Conservation (phyloP, 2,888 invertebrate genomes). For the Drosophila acutilabella region DNA sequence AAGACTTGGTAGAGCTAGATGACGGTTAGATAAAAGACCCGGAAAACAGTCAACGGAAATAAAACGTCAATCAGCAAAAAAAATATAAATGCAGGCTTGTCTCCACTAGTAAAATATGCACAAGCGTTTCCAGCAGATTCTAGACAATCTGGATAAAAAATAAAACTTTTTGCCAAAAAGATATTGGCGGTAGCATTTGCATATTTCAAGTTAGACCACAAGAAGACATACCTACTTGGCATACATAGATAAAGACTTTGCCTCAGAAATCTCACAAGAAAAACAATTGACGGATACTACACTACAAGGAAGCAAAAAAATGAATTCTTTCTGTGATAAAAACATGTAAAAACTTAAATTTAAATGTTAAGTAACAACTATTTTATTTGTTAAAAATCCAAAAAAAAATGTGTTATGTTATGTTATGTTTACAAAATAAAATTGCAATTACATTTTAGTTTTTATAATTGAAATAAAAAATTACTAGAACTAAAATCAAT, state of each 20-base stretch:
- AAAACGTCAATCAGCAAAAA: conserved; percentile 8
- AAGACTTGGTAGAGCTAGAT: not conserved
- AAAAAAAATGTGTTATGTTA: too few relatives aligned
- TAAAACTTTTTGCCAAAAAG: conserved; percentile 1
- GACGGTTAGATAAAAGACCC: conserved; percentile 10
- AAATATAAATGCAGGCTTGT: not conserved
- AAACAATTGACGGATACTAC: conserved; percentile 18
- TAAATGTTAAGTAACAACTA: too few relatives aligned
- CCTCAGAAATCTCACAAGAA: not conserved
- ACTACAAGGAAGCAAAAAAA: not conserved
- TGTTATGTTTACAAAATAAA: too few relatives aligned
- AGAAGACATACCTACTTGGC: conserved; percentile 4
- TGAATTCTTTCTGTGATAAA: too few relatives aligned
- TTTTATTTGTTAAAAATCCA: too few relatives aligned
- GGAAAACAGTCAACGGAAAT: conserved; percentile 15
- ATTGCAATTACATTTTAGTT: too few relatives aligned
- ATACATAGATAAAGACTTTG: not conserved
- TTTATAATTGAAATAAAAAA: too few relatives aligned
- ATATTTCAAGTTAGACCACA: conserved; percentile 7
- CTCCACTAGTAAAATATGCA: not conserved
- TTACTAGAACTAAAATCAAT: not conserved
- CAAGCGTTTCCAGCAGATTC: conserved; percentile 4
- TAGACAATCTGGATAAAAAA: conserved; percentile 13
- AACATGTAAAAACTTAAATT: too few relatives aligned
- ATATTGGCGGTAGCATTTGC: conserved; percentile 33